phyloP scores from a whole-genome alignment of 2,113 vertebrate genomes.

The Gobiocypris rarus region DNA sequence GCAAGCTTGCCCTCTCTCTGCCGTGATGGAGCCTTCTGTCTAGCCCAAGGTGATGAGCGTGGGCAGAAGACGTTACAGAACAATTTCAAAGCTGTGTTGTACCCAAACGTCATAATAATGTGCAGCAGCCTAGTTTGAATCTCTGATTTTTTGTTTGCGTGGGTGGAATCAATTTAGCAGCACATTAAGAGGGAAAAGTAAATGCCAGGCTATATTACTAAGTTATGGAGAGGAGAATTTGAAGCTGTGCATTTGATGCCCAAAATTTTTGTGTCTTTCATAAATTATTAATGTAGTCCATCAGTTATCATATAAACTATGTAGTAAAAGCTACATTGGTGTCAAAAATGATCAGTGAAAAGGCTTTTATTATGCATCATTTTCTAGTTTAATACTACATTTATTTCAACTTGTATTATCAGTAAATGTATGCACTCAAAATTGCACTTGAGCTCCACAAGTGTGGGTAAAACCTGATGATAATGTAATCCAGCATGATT shows the following conservation, averaged over 20 bases:
- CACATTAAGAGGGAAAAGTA: conserved; percentile 44
- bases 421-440: neutral
- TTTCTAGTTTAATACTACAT: neutral
- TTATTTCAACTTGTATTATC: neutral
- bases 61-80: conserved; percentile 37
- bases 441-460: neutral
- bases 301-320: neutral
- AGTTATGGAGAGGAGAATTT: conserved; percentile 1
- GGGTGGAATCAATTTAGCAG: conserved; percentile 25
- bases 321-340: neutral
- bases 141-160: conserved; percentile 37
- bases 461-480: neutral
- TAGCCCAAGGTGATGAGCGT: conserved; percentile 44
- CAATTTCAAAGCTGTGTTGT: conserved; percentile 48
- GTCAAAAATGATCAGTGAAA: neutral
- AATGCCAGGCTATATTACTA: neutral
- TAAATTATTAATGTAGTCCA: neutral
- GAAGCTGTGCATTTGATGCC: neutral
- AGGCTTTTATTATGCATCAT: neutral
- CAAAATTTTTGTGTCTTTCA: neutral
- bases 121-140: conserved; percentile 29
- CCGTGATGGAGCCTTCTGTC: conserved; percentile 27
- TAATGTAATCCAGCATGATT: neutral
- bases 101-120: conserved; percentile 42
- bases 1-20: conserved; percentile 80